Percentiles rank a stretch among this genome's conserved stretches.
Conservation (phyloP, 30 jellyfish, hydroid and myxozoan genomes). For the Morbakka virulenta region DNA sequence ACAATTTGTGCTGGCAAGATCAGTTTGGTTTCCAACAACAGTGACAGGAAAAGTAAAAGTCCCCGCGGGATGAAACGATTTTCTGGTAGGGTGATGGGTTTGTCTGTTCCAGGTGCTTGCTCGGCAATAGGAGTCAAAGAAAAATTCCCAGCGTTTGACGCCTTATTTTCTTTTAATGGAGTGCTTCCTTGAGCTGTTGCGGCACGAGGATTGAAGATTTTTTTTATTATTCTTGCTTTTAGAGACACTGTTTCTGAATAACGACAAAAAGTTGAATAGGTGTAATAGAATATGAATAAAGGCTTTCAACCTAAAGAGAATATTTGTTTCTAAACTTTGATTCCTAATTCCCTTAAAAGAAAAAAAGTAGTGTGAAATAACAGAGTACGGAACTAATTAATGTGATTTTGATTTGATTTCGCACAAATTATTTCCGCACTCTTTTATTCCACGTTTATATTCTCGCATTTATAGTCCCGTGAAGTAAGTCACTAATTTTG, state of each 20-base stretch:
- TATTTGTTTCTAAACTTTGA: too few species aligned
- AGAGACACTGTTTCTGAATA: background rate
- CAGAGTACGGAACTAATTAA: too few species aligned
- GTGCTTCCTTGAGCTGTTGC: background rate
- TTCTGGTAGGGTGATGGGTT: background rate
- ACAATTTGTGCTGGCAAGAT: background rate
- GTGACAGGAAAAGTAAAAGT: background rate
- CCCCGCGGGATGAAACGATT: background rate
- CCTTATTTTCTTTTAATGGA: background rate
- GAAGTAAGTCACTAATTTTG: too few species aligned
- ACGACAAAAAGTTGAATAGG: too few species aligned
- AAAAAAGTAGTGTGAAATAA: too few species aligned
- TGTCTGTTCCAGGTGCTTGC: background rate
- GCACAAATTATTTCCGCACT: too few species aligned
- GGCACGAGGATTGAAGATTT: background rate
- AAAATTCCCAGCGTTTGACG: background rate
- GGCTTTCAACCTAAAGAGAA: too few species aligned
- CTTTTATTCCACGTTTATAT: too few species aligned
- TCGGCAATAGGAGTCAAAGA: background rate
- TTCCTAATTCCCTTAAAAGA: too few species aligned
- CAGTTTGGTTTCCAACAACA: background rate
- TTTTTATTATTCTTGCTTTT: background rate
- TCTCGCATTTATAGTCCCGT: too few species aligned
- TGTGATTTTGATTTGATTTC: too few species aligned
- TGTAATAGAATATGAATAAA: too few species aligned